These are phyloP conservation scores for Chromis chromis DNA, from an alignment of 2,797 vertebrate species.

Conservation along the genomic window DNA sequence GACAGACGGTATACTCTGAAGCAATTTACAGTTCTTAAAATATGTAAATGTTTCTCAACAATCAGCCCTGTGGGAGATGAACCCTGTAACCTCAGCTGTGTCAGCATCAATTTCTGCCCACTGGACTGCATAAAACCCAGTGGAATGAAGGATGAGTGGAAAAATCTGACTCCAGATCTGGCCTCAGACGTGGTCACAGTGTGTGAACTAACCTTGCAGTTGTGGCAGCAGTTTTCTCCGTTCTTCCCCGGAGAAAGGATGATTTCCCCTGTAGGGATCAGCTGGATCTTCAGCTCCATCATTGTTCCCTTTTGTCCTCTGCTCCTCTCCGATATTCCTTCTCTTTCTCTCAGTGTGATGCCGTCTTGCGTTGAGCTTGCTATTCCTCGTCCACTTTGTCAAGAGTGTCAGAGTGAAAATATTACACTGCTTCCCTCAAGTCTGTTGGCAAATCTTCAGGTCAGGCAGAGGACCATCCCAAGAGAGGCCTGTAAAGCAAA, in stretches of 20 bases:
- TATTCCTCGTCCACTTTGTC: conserved; percentile 20
- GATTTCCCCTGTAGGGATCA: conserved; percentile 87
- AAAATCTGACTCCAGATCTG: conserved; percentile 41
- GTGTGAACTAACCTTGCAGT: conserved; percentile 82
- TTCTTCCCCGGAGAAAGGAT: conserved; percentile 85
- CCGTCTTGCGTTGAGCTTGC: conserved; percentile 9
- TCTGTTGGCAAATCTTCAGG: conserved; percentile 24
- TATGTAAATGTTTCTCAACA: conserved; percentile 30
- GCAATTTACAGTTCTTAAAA: conserved; percentile 21
- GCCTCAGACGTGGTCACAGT: conserved; percentile 3
- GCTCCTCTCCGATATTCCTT: not conserved
- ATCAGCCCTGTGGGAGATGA: conserved; percentile 36
- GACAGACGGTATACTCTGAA: conserved; percentile 7
- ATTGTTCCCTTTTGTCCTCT: conserved; percentile 56
- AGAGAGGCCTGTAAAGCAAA: conserved; percentile 25
- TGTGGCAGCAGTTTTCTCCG: conserved; percentile 83
- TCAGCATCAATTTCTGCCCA: conserved; percentile 35
- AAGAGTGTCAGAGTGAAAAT: conserved; percentile 9
- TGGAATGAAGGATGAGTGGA: conserved; percentile 30
- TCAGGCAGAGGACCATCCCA: conserved; percentile 8
- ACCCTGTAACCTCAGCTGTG: conserved; percentile 32
- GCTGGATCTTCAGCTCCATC: conserved; percentile 87
- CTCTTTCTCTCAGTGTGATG: not conserved
- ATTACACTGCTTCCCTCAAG: conserved; percentile 4
- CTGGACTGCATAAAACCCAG: conserved; percentile 24